Base-by-base conservation (phyloP, 2,888 invertebrate species). In the Hetaerina titia region DNA sequence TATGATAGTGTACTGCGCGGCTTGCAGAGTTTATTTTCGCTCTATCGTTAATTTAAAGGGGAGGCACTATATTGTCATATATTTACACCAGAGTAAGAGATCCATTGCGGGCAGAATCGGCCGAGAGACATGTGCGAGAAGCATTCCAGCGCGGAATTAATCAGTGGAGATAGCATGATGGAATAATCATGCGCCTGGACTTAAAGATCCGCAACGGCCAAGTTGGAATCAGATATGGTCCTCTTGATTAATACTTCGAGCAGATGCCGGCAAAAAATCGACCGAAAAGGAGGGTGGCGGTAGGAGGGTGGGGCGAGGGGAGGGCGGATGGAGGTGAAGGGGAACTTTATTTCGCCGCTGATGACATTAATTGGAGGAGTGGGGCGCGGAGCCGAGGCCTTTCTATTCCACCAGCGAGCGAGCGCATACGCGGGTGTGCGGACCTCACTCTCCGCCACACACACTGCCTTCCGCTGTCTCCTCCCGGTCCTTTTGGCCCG, bases 391-490 rank as follows among this genome's bases (percentile, higher is more conserved):
- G n/a, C 22, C 45, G 45, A 45, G 57, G 89, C 19, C 56, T 69
- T 69, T 69, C 69, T n/a, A 69, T 69, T 69, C n/a, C 81, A 60
- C 60, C 60, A 11, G 60, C 60, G 60, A 11, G 60, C 13, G 17
- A 60, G 60, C 2, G 17, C 60, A 15, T 5, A 11, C 31, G 15
- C 25, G 15, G 25, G 81, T 11, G 81, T 31, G 81, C 31, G 13
- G 11, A 31, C 81, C 13, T 15, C 11, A 15, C 25, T 31, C 22
- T 22, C 13, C 6, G 11, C 1, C n/a, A n/a, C n/a, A n/a, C 64
- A 92, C 92, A 92, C 92, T 92, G 92, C 74, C 69, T 56, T 92
- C 74, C 92, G 69, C 92, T 92, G 92, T 92, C 56, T 57, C 56
- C 56, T 9, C 81, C 60, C 25, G n/a, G 25, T 90, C 17, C 60